These are phyloP conservation scores for Lepidocyrtinus sp. DNA, from an alignment of 2,888 invertebrate species.

Conservation along the genomic window DNA sequence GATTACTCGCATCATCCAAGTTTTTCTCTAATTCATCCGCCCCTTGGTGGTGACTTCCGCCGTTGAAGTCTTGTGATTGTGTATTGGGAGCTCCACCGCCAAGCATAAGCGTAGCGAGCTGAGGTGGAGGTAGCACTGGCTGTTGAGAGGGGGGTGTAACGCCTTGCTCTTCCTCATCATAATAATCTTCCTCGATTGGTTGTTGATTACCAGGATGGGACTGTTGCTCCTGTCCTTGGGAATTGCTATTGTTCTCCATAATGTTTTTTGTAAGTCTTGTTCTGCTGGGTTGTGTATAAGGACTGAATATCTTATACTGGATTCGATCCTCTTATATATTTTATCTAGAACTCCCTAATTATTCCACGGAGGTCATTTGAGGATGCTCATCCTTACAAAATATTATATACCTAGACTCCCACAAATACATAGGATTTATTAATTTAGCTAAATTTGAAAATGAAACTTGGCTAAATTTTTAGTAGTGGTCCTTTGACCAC, in stretches of 20 bases:
- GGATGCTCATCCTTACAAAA: too few relatives aligned
- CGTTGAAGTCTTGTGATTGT: not conserved
- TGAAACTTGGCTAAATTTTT: too few relatives aligned
- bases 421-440: too few relatives aligned
- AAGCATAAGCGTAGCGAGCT: not conserved
- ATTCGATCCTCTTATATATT: too few relatives aligned
- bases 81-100: not conserved
- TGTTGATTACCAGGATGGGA: not conserved
- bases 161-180: not conserved
- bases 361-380: too few relatives aligned
- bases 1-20: constrained; percentile 49
- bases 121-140: not conserved
- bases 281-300: too few relatives aligned
- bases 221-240: not conserved
- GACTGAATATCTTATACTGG: too few relatives aligned
- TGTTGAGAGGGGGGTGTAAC: not conserved
- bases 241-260: not conserved
- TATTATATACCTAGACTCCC: too few relatives aligned
- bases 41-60: not conserved
- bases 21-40: constrained; percentile 53
- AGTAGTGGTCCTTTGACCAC: too few relatives aligned
- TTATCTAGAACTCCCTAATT: too few relatives aligned
- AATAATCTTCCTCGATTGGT: not conserved
- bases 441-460: too few relatives aligned
- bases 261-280: too few relatives aligned